Evolutionary conservation across 2,113 vertebrate genomes (phyloP).

Genomic region (Phylloscopus trochilus): DNA sequence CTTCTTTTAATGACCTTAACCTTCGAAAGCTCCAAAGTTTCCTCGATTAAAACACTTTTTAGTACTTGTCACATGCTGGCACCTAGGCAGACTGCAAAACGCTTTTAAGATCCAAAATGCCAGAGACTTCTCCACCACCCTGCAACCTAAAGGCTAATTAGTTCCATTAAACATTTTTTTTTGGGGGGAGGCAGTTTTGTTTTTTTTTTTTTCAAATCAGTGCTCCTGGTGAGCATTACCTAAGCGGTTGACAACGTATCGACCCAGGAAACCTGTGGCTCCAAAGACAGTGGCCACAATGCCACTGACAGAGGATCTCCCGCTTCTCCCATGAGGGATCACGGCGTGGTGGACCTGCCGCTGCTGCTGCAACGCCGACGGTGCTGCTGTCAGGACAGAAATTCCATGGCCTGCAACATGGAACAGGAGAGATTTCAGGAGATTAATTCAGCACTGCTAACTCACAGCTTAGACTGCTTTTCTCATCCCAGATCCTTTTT

Average conservation of each 20-base stretch:
- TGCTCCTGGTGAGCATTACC: constrained; percentile 68
- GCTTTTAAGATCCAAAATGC: neutral
- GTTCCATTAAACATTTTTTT: fast-evolving
- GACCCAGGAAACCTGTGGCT: constrained; percentile 91
- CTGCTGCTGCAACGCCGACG: constrained; percentile 62
- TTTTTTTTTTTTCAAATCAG: no score
- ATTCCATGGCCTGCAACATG: constrained; percentile 69
- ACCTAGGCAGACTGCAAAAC: neutral
- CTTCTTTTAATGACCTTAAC: neutral
- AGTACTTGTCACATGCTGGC: neutral
- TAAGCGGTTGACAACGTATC: constrained; percentile 90
- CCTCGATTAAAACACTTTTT: neutral
- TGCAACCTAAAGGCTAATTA: neutral
- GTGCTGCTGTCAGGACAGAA: constrained; percentile 65
- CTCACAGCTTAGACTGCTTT: neutral
- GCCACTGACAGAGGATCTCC: constrained; percentile 91
- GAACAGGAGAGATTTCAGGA: neutral
- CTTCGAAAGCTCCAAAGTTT: neutral
- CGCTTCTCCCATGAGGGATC: constrained; percentile 87
- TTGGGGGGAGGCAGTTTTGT: no score
- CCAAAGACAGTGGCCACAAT: constrained; percentile 94
- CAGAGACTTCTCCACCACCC: neutral
- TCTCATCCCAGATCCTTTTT: neutral
- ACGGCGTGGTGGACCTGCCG: constrained; percentile 83
- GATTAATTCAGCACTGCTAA: neutral